Evolutionary conservation across 2,797 vertebrate species (phyloP), one percentile per base, ranked within the genome.

Genomic region (Esox lucius): DNA sequence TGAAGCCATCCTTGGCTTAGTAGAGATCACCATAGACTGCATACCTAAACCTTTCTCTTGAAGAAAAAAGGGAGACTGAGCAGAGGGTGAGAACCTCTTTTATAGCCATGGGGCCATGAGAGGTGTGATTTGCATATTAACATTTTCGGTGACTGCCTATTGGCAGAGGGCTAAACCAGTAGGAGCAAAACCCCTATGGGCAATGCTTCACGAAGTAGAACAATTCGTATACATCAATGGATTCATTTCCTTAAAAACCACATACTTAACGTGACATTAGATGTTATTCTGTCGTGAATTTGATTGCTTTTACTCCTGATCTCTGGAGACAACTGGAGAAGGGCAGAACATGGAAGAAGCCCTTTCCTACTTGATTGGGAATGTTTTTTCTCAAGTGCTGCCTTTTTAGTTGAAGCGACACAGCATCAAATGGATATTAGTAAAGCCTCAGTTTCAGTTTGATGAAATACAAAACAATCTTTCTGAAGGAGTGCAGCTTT

Each of bases 401-500:
- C 85, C 77, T 84, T 87, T 86, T 84, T 83, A 89, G 85, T 84
- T 80, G 74, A 76, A 85, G 81, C 76, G 72, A 39, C 19, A 1
- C 72, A 5, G 76, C 59, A 24, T 65, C 77, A 80, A 75, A 83
- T 79, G 80, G 83, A 86, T 86, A 78, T 87, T 73, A 12, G 72
- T 78, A 85, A 87, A 80, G 79, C 75, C 76, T 68, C 76, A 78
- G 85, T 85, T 87, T 67, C 75, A 75, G 83, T 91, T 88, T 89
- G 87, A 90, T 88, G 85, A 89, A 82, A 89, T 69, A 85, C 84
- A 87, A 88, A 87, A 85, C 78, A 80, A 78, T 87, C 75, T 80
- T 77, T 71, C 78, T 67, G 28, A 81, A 86, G 77, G 77, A 81
- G 86, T 76, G 78, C 86, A 86, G 87, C 72, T 16, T 24, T 75